These are phyloP conservation scores for Tenthredo notha DNA, from an alignment of 2,888 invertebrate genomes.

Conservation along the genomic window DNA sequence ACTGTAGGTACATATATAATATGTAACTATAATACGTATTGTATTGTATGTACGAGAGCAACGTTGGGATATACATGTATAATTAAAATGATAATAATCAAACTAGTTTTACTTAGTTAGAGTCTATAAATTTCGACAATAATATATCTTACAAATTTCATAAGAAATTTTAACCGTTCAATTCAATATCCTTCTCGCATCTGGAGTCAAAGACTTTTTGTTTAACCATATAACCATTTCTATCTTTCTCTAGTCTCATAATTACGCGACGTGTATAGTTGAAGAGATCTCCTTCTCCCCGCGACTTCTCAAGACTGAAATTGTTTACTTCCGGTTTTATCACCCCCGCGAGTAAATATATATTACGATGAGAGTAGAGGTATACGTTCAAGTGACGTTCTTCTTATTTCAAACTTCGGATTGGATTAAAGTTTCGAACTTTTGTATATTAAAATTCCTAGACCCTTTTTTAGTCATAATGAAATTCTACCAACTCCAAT, in stretches of 20 bases:
- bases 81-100: too few relatives aligned
- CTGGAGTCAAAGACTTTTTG: not conserved
- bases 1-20: not conserved
- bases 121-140: too few relatives aligned
- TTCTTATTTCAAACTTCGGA: too few relatives aligned
- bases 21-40: not conserved
- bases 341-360: not conserved
- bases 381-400: not conserved
- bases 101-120: too few relatives aligned
- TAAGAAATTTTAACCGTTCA: not conserved
- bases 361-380: not conserved
- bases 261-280: not conserved
- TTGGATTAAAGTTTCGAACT: too few relatives aligned
- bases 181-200: not conserved
- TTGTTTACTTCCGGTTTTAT: slow-evolving; percentile 36
- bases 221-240: not conserved
- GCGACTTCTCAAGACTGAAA: not conserved
- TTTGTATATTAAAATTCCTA: too few relatives aligned
- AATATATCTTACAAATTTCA: too few relatives aligned
- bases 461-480: not conserved
- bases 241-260: not conserved
- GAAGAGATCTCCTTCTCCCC: not conserved
- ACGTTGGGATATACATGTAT: too few relatives aligned
- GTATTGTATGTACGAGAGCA: not conserved
- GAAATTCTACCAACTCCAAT: not conserved